A percentile compares a stretch with the other conserved stretches of the same genome.
phyloP scores from a whole-genome alignment of 2,113 vertebrate genomes.

The Dipodomys spectabilis region DNA sequence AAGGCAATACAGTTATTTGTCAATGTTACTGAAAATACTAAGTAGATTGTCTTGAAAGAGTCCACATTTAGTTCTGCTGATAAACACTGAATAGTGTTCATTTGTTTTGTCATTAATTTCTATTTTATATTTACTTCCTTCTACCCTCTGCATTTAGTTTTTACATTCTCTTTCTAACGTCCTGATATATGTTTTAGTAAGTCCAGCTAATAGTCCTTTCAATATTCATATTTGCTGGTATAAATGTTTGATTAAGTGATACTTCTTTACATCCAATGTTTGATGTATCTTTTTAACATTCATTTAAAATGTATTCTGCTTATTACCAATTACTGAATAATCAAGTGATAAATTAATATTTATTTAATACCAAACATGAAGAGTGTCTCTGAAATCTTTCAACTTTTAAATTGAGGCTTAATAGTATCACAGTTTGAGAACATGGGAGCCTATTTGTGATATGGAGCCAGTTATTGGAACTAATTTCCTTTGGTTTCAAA shows the following conservation, averaged over 20 bases:
- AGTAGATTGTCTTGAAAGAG: neutral
- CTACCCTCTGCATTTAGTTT: neutral
- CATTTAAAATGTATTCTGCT: neutral
- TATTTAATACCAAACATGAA: neutral
- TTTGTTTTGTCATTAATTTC: conserved; percentile 1
- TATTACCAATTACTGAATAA: neutral
- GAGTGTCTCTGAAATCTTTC: neutral
- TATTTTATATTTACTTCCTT: neutral
- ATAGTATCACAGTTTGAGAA: neutral
- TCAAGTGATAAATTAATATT: neutral
- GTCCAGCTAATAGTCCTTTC: neutral
- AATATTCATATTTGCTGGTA: neutral
- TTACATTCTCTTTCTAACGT: neutral
- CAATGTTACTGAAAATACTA: neutral
- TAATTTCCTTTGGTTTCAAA: neutral
- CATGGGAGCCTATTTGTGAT: neutral
- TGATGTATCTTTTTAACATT: neutral
- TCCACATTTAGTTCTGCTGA: neutral
- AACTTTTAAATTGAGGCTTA: neutral
- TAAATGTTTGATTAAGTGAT: neutral
- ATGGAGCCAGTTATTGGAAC: neutral
- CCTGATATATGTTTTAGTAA: neutral
- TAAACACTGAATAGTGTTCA: neutral
- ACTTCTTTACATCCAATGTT: neutral
- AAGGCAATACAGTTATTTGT: neutral